A percentile compares a stretch with the other conserved stretches of the same genome.
Evolutionary conservation across 2,113 vertebrate species (phyloP).

Genomic region (Uria lomvia): DNA sequence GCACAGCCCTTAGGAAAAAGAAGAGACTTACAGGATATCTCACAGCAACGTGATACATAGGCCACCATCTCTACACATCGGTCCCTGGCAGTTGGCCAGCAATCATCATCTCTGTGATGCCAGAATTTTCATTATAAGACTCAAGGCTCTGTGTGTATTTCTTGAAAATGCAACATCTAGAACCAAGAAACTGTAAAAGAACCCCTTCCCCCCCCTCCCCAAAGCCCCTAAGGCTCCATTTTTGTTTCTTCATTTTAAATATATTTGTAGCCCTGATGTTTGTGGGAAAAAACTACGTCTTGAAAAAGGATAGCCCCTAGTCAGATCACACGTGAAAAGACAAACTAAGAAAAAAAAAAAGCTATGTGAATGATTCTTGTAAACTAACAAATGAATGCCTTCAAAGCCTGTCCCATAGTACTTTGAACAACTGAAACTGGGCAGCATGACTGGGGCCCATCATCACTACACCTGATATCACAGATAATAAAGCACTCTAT

Average conservation of each 20-base stretch:
- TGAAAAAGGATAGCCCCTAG: background rate
- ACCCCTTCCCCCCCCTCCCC: background rate
- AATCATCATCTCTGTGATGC: background rate
- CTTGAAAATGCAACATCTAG: background rate
- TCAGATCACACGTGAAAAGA: background rate
- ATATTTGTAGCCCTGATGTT: background rate
- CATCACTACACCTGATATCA: background rate
- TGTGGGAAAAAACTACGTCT: background rate
- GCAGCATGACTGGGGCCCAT: background rate
- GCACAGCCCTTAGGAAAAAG: background rate
- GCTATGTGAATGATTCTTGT: background rate
- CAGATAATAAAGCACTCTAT: background rate
- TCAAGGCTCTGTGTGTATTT: background rate
- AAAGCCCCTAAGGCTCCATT: background rate
- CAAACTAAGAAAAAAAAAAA: background rate
- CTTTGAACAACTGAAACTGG: background rate
- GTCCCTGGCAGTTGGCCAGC: background rate
- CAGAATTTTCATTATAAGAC: background rate
- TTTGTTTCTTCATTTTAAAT: background rate
- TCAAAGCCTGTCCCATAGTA: background rate
- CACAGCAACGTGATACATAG: background rate
- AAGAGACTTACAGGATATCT: background rate
- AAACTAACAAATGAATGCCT: background rate
- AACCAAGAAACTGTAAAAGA: background rate
- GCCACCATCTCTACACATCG: fast-evolving